A percentile compares a stretch with the other conserved stretches of the same genome.
phyloP scores from a whole-genome alignment of 2,888 invertebrate species.

The Entomobrya multifasciata region DNA sequence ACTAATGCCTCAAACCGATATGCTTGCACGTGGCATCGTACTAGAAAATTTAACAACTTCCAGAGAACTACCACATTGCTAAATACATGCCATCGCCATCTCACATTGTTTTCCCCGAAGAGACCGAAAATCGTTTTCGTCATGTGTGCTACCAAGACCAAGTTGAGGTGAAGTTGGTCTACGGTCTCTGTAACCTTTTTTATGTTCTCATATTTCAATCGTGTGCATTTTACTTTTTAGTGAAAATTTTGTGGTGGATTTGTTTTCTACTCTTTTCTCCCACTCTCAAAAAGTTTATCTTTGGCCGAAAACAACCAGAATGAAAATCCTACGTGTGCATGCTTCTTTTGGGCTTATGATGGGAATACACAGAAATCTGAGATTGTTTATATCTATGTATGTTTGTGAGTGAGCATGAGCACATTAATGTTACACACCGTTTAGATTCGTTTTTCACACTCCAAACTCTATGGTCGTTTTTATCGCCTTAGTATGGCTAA shows the following conservation, averaged over 20 bases:
- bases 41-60: conserved; percentile 40
- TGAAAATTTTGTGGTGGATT: conserved; percentile 28
- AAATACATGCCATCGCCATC: background rate
- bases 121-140: conserved; percentile 19
- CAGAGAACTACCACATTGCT: conserved; percentile 3
- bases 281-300: conserved; percentile 40
- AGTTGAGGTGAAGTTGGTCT: conserved; percentile 43
- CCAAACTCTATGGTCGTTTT: conserved; percentile 8
- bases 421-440: background rate
- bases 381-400: conserved; percentile 24
- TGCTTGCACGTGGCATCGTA: background rate
- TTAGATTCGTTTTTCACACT: background rate
- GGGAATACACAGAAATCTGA: too few species aligned
- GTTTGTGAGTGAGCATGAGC: background rate
- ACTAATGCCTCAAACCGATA: conserved; percentile 48
- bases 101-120: background rate
- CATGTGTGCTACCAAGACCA: too few species aligned
- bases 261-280: background rate
- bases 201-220: conserved; percentile 58
- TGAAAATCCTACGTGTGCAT: too few species aligned
- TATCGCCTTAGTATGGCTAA: conserved; percentile 5
- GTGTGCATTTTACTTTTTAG: conserved; percentile 39
- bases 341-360: conserved; percentile 27
- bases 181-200: conserved; percentile 4
- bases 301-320: conserved; percentile 7